A percentile compares a stretch with the other conserved stretches of the same genome.
Conservation (phyloP, 2,797 vertebrate genomes). For the Enteromius mattozi region DNA sequence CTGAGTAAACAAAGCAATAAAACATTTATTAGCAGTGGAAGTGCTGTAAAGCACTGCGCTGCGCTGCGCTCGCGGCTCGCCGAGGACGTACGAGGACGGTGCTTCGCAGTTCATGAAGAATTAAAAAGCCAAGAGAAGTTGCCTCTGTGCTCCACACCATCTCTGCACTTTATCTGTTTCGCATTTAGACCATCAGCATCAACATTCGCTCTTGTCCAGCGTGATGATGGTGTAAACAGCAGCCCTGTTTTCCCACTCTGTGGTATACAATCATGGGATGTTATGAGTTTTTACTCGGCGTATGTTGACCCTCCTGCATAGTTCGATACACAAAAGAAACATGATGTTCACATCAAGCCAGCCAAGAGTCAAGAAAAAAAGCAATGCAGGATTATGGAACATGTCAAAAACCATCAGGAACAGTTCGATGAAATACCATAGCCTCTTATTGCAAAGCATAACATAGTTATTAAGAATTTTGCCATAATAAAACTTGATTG, state of each 20-base stretch:
- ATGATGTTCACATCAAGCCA: slow-evolving; percentile 68
- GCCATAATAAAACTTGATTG: slow-evolving; percentile 70
- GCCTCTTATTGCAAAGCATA: slow-evolving; percentile 65
- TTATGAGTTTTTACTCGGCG: slow-evolving; percentile 60
- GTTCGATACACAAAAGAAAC: slow-evolving; percentile 62
- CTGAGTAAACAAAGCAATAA: slow-evolving; percentile 69
- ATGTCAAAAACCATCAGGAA: slow-evolving; percentile 66
- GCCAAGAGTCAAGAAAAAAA: slow-evolving; percentile 67
- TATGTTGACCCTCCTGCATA: slow-evolving; percentile 54
- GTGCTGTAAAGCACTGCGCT: slow-evolving; percentile 31
- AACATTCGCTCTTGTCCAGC: slow-evolving; percentile 38
- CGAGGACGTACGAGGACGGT: slow-evolving; percentile 13
- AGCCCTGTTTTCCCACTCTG: slow-evolving; percentile 58
- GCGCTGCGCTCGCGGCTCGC: not conserved
- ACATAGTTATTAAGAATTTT: slow-evolving; percentile 67
- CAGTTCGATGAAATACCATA: slow-evolving; percentile 66
- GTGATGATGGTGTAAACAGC: slow-evolving; percentile 63
- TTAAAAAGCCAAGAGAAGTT: slow-evolving; percentile 48
- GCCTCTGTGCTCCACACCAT: not conserved
- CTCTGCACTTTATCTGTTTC: slow-evolving; percentile 59
- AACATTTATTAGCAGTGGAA: slow-evolving; percentile 63
- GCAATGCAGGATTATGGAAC: slow-evolving; percentile 63
- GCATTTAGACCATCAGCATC: slow-evolving; percentile 57
- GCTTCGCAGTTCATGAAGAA: slow-evolving; percentile 48
- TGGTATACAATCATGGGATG: slow-evolving; percentile 62